Evolutionary conservation across 2,797 vertebrate species (phyloP), one percentile per base, ranked within the genome.

Genomic region (Calcarius lapponicus): DNA sequence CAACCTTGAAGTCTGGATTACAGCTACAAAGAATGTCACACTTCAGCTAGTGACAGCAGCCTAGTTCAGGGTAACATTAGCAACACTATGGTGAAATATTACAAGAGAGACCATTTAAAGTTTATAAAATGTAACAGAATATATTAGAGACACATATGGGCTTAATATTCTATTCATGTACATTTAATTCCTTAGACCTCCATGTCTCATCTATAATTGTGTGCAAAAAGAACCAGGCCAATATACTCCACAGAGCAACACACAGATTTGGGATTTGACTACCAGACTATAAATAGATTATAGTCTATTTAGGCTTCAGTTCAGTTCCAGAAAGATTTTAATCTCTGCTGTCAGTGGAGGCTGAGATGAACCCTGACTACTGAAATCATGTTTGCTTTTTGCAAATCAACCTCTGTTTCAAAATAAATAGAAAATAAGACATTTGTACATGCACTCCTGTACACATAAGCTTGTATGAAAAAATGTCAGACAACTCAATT

Each of bases 71-170:
- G n/a, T 84, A 90, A 88, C 79, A 90, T 88, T 97, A 95, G 66
- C 71, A 92, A 93, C 83, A 90, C 80, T 53, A 21, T 0, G 4
- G 67, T 92, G 74, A 95, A 96, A 87, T 91, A 88, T 67, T 74
- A 72, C 79, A 86, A 50, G 24, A 45, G 88, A 94, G 82, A 84
- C 86, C 60, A 93, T 92, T 95, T 85, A 91, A 90, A 90, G 32
- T 91, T 94, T 85, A 73, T 91, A 95, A 90, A 86, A 94, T 62
- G 87, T 80, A 96, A 95, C 48, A 81, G 36, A 95, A 93, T 92
- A 80, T 73, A 95, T 96, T 83, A 91, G 80, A 88, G 36, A 92
- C 29, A 75, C 85, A 92, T 53, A 9, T 80, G 87, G 95, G 60
- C 88, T 93, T 95, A 69, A 92, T 96, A 94, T 93, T 94, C 88